These are phyloP conservation scores for Stratiomys singularior DNA, from an alignment of 2,888 invertebrate genomes.

Conservation along the genomic window DNA sequence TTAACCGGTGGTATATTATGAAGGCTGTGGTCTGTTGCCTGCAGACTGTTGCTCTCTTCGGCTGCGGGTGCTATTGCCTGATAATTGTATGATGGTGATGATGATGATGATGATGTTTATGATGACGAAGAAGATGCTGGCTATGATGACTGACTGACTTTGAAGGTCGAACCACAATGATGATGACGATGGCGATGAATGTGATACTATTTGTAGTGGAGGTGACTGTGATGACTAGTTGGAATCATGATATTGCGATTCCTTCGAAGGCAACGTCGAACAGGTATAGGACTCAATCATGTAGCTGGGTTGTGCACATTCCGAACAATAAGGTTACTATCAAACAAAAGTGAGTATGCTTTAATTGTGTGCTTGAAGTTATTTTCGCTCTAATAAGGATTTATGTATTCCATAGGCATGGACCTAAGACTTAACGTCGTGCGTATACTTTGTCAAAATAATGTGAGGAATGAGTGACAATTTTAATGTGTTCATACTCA, in stretches of 20 bases:
- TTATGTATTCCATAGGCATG: too few species aligned
- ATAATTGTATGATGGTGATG: constrained; percentile 14
- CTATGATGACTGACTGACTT: constrained; percentile 1
- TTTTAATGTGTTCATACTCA: too few species aligned
- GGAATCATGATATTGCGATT: constrained; percentile 17
- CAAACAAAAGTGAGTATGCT: too few species aligned
- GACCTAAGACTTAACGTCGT: too few species aligned
- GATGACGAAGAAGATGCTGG: background rate
- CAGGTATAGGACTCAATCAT: too few species aligned
- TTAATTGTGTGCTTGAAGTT: too few species aligned
- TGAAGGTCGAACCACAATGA: constrained; percentile 36
- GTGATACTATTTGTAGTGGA: background rate
- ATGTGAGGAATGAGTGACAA: too few species aligned
- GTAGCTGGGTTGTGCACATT: too few species aligned
- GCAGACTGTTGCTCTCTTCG: constrained; percentile 29
- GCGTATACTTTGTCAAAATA: too few species aligned
- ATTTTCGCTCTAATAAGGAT: too few species aligned
- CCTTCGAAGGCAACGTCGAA: too few species aligned
- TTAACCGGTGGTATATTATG: constrained; percentile 6
- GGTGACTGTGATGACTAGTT: constrained; percentile 18
- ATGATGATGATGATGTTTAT: constrained; percentile 20
- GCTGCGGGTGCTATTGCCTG: constrained; percentile 3
- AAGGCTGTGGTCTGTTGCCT: background rate
- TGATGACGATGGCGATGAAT: constrained; percentile 18
- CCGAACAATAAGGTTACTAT: too few species aligned